Evolutionary conservation across 2,888 invertebrate genomes (phyloP).

Genomic region (Agrilus mali): DNA sequence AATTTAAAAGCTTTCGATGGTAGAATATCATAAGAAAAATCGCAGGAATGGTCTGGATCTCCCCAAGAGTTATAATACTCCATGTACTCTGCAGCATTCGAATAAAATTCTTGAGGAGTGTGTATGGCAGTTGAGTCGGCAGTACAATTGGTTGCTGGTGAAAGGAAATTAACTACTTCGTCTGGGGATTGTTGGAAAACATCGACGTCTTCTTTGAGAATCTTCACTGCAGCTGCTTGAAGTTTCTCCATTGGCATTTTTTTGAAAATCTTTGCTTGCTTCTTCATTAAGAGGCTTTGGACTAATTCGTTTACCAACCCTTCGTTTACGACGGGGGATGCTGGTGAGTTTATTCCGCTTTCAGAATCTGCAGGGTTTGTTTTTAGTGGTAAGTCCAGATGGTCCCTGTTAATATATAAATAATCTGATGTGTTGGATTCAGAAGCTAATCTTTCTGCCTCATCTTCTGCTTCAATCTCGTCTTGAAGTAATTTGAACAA

Average conservation of each 20-base stretch:
- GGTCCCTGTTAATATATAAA: slow-evolving; percentile 35
- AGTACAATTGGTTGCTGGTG: slow-evolving; percentile 27
- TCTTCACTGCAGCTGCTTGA: slow-evolving; percentile 42
- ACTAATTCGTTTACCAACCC: slow-evolving; percentile 45
- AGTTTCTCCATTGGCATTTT: slow-evolving; percentile 45
- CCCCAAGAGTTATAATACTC: slow-evolving; percentile 45
- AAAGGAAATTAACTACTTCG: slow-evolving; percentile 27
- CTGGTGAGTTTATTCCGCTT: slow-evolving; percentile 39
- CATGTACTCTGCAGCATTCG: slow-evolving; percentile 36
- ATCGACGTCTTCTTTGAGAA: slow-evolving; percentile 42
- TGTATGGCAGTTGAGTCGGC: slow-evolving; percentile 37
- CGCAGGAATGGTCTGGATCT: slow-evolving; percentile 21
- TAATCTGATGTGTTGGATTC: slow-evolving; percentile 19
- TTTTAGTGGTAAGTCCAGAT: slow-evolving; percentile 38
- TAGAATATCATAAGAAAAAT: slow-evolving; percentile 34
- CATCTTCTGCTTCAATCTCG: slow-evolving; percentile 36
- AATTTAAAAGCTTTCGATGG: slow-evolving; percentile 46
- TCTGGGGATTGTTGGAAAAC: slow-evolving; percentile 33
- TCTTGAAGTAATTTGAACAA: slow-evolving; percentile 54
- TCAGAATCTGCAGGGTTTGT: slow-evolving; percentile 36
- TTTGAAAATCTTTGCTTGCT: slow-evolving; percentile 40
- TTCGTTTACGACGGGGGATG: slow-evolving; percentile 38
- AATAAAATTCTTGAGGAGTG: slow-evolving; percentile 36
- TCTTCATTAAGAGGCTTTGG: slow-evolving; percentile 42
- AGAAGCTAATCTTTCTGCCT: slow-evolving; percentile 20